Base-by-base conservation (phyloP, 2,888 invertebrate species). In the Drosophila rubida region DNA sequence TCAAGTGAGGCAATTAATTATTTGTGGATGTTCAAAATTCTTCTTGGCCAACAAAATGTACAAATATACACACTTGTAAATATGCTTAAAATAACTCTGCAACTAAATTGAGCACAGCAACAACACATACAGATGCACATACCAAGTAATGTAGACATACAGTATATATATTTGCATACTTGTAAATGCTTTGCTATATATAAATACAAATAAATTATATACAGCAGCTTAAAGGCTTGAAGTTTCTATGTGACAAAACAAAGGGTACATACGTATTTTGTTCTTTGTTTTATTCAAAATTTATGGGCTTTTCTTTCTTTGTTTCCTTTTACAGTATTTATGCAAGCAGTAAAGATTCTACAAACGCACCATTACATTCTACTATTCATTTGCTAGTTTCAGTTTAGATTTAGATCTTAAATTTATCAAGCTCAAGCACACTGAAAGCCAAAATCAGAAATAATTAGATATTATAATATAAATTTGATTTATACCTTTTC, bases 251-350 rank as follows among this genome's bases (percentile, higher is more conserved):
- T 50, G 49, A 54, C 44, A 32, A 62, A 46, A 75, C 62, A 71
- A 66, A 50, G 46, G 27, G 49, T 27, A 67, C 35, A 60, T 66
- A 66, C 54, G 60, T 68, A 69, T 69, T 65, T 45, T 61, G 61
- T 41, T 71, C 71, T 72, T 74, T 80, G 68, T 76, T 71, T 74
- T 60, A 54, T 50, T 69, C 42, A 61, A 72, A 78, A 75, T 75
- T 78, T 83, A 79, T 80, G 74, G 68, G 46, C 13, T 66, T 69
- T 67, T 41, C 11, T 16, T 35, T 55, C 32, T 44, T 78, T 65
- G 65, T 62, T 79, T 75, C 58, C 66, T 69, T 71, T 68, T 75
- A 59, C 69, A 48, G 71, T 68, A 66, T 67, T 66, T 69, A 66
- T 60, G 60, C 53, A 54, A 71, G 71, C 66, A 58, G 58, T 64